Evolutionary conservation across 1,140 invertebrate species (phyloP).

Genomic region (Trigoniulus corallinus): DNA sequence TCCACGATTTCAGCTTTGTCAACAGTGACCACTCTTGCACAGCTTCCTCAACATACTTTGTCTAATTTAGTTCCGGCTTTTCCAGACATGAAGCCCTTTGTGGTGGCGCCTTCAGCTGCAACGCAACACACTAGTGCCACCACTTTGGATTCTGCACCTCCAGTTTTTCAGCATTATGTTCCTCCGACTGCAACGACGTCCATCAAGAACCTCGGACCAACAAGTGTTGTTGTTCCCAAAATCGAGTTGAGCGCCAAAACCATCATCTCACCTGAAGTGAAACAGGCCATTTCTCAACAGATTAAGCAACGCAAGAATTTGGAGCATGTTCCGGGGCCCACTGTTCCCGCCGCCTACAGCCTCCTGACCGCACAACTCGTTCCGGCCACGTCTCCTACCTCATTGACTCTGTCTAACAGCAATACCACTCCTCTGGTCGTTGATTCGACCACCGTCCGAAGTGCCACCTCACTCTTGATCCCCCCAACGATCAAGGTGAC

Average conservation of each 20-base stretch:
- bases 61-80: neutral
- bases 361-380: neutral
- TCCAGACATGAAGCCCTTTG: too few species aligned
- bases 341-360: neutral
- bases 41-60: neutral
- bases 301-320: constrained; percentile 5
- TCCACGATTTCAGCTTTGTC: neutral
- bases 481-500: neutral
- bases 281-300: constrained; percentile 7
- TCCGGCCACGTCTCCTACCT: neutral
- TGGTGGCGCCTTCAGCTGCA: too few species aligned
- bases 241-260: too few species aligned
- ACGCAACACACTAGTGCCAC: too few species aligned
- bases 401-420: neutral
- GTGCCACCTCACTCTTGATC: too few species aligned
- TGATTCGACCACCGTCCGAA: neutral
- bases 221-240: neutral
- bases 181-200: neutral
- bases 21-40: neutral
- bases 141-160: too few species aligned
- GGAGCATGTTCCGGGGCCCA: neutral
- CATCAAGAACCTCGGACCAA: neutral
- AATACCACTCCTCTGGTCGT: neutral
- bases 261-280: constrained; percentile 5
- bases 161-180: neutral